Percentiles rank a stretch among this genome's conserved stretches.
Evolutionary conservation across 1,140 invertebrate species (phyloP).

Genomic region (Fragariocoptes setiger): DNA sequence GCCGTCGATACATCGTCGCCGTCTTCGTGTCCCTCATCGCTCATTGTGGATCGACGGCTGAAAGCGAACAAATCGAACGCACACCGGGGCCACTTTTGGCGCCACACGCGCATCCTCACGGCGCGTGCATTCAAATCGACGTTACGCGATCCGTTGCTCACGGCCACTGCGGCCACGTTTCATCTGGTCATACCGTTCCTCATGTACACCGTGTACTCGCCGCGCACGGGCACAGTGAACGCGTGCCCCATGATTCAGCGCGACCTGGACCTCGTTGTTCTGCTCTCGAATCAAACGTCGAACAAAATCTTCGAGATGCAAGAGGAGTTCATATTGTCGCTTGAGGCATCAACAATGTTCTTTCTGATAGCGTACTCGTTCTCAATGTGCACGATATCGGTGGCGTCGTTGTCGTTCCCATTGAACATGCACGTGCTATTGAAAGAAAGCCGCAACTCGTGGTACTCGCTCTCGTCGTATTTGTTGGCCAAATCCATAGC

Average conservation of each 20-base stretch:
- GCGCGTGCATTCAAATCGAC: not conserved
- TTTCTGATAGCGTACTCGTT: not conserved
- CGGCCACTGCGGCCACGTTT: not conserved
- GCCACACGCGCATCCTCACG: not conserved
- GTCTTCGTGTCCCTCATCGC: too few relatives aligned
- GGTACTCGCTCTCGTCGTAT: constrained; percentile 84
- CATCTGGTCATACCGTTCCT: not conserved
- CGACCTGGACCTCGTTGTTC: not conserved
- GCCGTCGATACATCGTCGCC: too few relatives aligned
- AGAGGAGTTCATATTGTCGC: not conserved
- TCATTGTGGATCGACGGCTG: not conserved
- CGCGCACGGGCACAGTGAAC: not conserved
- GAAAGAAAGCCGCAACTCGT: constrained; percentile 78
- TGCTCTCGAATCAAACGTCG: not conserved
- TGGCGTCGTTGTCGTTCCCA: constrained; percentile 9
- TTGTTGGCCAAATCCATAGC: constrained; percentile 79
- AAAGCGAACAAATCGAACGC: not conserved
- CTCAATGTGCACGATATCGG: not conserved
- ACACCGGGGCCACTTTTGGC: not conserved
- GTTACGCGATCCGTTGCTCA: not conserved
- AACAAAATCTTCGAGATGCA: not conserved
- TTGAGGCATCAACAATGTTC: not conserved
- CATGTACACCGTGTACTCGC: not conserved
- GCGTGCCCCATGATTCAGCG: not conserved
- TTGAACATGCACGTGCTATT: constrained; percentile 72